Evolutionary conservation across 2,113 vertebrate genomes (phyloP), one percentile per base, ranked within the genome.

Genomic region (Dromas ardeola): DNA sequence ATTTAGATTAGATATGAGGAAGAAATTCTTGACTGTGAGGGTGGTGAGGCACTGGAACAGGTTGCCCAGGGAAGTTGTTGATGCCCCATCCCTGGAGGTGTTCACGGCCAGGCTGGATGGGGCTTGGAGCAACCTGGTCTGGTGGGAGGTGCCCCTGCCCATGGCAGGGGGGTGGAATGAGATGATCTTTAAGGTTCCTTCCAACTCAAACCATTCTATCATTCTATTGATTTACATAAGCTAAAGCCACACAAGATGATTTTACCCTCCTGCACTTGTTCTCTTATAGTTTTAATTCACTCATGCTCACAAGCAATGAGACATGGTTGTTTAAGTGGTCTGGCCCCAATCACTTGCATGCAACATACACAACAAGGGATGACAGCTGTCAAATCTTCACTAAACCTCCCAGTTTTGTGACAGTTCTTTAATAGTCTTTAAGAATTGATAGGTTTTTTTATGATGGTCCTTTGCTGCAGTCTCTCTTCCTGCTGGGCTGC

Each of bases 241-340:
- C 61, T 38, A 26, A 62, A 62, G 16, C 61, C 36, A 40, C 61
- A 38, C 53, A 81, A 73, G 25, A 16, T 52, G 36, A 10, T 56
- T 82, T 50, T 73, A 67, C 56, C n/a, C 9, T 8, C 20, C 22
- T 1, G 0, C 4, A 32, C 30, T 66, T 1, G 0, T 76, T 82
- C 42, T 66, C 7, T n/a, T 42, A 43, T 0, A 88, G 52, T 36
- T 93, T 72, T 77, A 43, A 34, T 71, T 92, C 50, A 16, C n/a
- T 73, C 16, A 12, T 2, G 1, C 40, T 90, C 55, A 52, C 27
- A 58, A 70, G 58, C 14, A 72, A 30, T 2, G 5, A 70, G 32
- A 47, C 3, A 5, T 20, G n/a, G 13, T 49, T 30, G 38, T 40
- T 80, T 1, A 6, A 55, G 40, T 10, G n/a, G 45, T 40, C 49